Evolutionary conservation across 2,888 invertebrate species (phyloP).

Genomic region (Lissocephala sabroskyi): DNA sequence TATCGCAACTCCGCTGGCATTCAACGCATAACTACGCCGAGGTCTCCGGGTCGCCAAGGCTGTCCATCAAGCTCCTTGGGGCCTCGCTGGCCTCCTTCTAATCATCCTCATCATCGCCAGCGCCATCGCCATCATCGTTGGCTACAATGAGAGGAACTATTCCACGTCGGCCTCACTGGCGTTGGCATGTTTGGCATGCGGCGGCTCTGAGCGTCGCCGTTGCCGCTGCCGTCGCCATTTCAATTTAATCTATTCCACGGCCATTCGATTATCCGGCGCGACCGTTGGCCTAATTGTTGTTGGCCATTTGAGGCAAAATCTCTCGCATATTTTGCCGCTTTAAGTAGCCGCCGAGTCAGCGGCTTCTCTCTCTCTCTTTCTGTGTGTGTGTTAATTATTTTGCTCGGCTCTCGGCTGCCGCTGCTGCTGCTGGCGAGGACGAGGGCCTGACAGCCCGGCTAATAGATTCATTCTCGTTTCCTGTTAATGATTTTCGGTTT

Average conservation of each 20-base stretch:
- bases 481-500: slow-evolving; percentile 16
- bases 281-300: background rate
- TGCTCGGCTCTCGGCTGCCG: slow-evolving; percentile 1
- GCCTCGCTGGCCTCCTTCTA: background rate
- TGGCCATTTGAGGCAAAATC: background rate
- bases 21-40: background rate
- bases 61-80: slow-evolving; percentile 3
- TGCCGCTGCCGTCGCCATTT: slow-evolving; percentile 6
- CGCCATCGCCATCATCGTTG: too few relatives aligned
- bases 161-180: too few relatives aligned
- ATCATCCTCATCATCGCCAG: background rate
- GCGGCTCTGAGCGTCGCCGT: background rate
- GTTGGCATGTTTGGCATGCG: too few relatives aligned
- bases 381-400: too few relatives aligned
- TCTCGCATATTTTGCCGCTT: too few relatives aligned
- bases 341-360: too few relatives aligned
- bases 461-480: slow-evolving; percentile 5
- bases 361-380: too few relatives aligned
- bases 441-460: slow-evolving; percentile 1
- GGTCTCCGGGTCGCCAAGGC: background rate
- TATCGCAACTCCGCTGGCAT: too few relatives aligned
- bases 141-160: background rate
- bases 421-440: slow-evolving; percentile 1
- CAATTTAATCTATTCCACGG: slow-evolving; percentile 10
- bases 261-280: slow-evolving; percentile 9